A percentile compares a stretch with the other conserved stretches of the same genome.
Evolutionary conservation across 2,113 vertebrate genomes (phyloP).

Genomic region (Myiagra hebetior): DNA sequence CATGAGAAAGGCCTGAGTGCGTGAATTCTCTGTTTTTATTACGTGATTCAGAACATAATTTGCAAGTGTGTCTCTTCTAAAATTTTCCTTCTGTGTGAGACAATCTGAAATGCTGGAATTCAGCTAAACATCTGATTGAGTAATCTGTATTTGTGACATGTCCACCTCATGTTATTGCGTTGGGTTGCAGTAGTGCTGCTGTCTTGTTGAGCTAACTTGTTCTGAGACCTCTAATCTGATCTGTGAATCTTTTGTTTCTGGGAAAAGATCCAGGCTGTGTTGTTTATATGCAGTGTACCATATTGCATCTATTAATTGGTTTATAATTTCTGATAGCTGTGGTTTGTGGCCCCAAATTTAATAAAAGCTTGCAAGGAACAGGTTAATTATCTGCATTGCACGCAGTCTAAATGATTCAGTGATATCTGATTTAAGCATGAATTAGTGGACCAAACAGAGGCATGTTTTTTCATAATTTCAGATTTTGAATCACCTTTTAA

Average conservation of each 20-base stretch:
- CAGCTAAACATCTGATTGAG: neutral
- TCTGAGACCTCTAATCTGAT: neutral
- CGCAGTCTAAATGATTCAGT: neutral
- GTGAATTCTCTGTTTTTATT: neutral
- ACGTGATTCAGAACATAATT: neutral
- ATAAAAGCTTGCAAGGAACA: neutral
- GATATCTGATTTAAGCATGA: neutral
- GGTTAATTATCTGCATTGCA: neutral
- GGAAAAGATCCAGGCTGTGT: neutral
- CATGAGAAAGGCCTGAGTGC: fast-evolving
- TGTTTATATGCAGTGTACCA: neutral
- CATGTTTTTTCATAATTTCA: neutral
- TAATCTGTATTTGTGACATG: neutral
- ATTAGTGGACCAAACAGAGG: neutral
- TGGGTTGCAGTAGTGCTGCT: neutral
- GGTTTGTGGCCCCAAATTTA: neutral
- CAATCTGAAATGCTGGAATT: neutral
- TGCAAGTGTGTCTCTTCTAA: neutral
- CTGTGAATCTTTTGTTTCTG: neutral
- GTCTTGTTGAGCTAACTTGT: neutral
- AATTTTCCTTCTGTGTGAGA: neutral
- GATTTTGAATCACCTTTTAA: neutral
- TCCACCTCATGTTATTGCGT: fast-evolving
- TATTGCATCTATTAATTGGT: neutral
- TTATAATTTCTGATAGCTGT: neutral